A percentile compares a stretch with the other conserved stretches of the same genome.
phyloP scores from a whole-genome alignment of 35 echinoderm and acorn worm genomes.

The Strongylocentrotus purpuratus region DNA sequence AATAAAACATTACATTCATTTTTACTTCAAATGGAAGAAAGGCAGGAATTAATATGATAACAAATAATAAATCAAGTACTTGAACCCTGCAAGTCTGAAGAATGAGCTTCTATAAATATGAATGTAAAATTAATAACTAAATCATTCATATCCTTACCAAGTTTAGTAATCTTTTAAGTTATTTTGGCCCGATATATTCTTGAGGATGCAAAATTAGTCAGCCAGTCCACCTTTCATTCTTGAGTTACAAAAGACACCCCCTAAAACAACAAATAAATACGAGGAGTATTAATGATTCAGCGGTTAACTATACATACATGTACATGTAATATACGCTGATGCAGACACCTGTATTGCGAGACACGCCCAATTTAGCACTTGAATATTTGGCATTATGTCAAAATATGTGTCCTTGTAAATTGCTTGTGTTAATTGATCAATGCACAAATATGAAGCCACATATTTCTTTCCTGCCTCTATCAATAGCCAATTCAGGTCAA shows the following conservation, averaged over 20 bases:
- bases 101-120: background rate
- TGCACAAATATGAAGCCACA: background rate
- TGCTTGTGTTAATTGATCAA: background rate
- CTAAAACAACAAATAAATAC: too few relatives aligned
- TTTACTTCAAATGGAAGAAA: too few relatives aligned
- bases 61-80: background rate
- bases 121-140: too few relatives aligned
- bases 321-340: too few relatives aligned
- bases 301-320: background rate
- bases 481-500: background rate
- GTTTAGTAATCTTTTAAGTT: too few relatives aligned
- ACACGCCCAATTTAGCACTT: background rate
- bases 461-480: background rate
- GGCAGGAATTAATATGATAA: background rate
- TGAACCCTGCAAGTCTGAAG: background rate
- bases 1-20: too few relatives aligned
- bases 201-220: too few relatives aligned
- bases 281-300: too few relatives aligned
- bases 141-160: too few relatives aligned
- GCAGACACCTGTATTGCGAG: background rate
- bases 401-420: constrained; percentile 7
- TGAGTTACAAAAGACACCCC: too few relatives aligned
- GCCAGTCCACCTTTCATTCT: too few relatives aligned
- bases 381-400: constrained; percentile 5
- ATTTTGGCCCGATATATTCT: too few relatives aligned